phyloP scores from a whole-genome alignment of 2,888 invertebrate genomes.

The Euphydryas editha region DNA sequence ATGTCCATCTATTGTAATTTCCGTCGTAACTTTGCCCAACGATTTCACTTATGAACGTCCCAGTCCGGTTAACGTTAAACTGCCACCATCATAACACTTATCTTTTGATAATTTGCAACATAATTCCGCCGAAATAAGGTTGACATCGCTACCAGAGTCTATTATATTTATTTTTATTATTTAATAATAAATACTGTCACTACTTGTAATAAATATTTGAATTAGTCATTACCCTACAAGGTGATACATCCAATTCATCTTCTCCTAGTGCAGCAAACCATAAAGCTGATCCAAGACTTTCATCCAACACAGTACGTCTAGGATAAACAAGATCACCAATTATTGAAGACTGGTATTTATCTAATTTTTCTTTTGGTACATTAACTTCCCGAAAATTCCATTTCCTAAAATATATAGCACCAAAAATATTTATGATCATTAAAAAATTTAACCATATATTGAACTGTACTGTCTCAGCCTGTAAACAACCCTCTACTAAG shows the following conservation, averaged over 20 bases:
- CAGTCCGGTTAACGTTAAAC: no score
- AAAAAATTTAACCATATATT: neutral
- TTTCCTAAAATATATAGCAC: constrained; percentile 76
- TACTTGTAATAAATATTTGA: neutral
- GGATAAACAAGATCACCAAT: constrained; percentile 94
- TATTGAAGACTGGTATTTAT: constrained; percentile 76
- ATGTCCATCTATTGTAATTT: no score
- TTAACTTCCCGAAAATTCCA: constrained; percentile 95
- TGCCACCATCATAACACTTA: no score
- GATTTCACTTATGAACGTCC: no score
- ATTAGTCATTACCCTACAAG: constrained; percentile 84
- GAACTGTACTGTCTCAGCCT: no score
- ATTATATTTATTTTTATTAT: no score
- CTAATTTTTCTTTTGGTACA: constrained; percentile 86
- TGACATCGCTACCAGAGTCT: no score
- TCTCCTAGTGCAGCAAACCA: constrained; percentile 96
- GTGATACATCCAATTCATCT: constrained; percentile 81
- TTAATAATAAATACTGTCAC: no score
- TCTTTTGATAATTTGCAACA: no score
- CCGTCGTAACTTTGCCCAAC: no score
- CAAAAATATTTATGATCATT: neutral
- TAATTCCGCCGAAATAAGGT: no score
- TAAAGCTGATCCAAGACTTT: constrained; percentile 96
- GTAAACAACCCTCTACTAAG: no score
- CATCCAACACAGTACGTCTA: constrained; percentile 94